These are phyloP conservation scores for Melitaea cinxia DNA, from an alignment of 1,140 invertebrate species.

Conservation along the genomic window DNA sequence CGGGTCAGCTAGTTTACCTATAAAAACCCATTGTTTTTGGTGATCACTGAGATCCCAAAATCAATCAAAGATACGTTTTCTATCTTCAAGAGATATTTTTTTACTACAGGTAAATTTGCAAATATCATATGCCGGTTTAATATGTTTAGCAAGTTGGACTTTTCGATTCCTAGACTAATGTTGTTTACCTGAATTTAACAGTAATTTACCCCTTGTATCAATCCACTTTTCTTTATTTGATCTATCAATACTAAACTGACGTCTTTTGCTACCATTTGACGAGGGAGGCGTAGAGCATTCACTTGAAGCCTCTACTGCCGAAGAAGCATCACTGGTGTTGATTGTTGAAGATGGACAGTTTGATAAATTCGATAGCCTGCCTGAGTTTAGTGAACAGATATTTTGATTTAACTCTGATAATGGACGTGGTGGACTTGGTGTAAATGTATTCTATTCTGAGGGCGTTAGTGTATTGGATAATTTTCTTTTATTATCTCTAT, in stretches of 20 bases:
- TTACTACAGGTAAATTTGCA: conserved; percentile 24
- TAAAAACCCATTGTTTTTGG: conserved; percentile 25
- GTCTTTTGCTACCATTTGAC: conserved; percentile 28
- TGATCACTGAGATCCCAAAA: conserved; percentile 25
- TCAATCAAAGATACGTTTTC: conserved; percentile 24
- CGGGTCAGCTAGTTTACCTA: no score
- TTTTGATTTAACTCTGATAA: no score
- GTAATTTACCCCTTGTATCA: conserved; percentile 30
- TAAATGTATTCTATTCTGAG: no score
- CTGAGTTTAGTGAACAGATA: no score
- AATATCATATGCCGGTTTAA: conserved; percentile 18
- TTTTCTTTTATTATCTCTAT: no score
- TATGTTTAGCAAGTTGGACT: conserved; percentile 23
- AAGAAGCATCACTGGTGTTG: conserved; percentile 25
- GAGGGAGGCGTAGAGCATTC: conserved; percentile 31
- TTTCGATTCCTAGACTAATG: conserved; percentile 26
- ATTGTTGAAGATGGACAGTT: conserved; percentile 17
- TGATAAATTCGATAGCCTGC: background rate
- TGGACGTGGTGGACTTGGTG: conserved; percentile 6
- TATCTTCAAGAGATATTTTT: conserved; percentile 24
- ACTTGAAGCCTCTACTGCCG: conserved; percentile 29
- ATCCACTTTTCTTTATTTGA: conserved; percentile 32
- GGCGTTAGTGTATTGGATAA: no score
- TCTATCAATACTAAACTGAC: conserved; percentile 30
- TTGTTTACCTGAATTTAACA: conserved; percentile 33